Evolutionary conservation across 2,797 vertebrate species (phyloP).

Genomic region (Acridotheres tristis): DNA sequence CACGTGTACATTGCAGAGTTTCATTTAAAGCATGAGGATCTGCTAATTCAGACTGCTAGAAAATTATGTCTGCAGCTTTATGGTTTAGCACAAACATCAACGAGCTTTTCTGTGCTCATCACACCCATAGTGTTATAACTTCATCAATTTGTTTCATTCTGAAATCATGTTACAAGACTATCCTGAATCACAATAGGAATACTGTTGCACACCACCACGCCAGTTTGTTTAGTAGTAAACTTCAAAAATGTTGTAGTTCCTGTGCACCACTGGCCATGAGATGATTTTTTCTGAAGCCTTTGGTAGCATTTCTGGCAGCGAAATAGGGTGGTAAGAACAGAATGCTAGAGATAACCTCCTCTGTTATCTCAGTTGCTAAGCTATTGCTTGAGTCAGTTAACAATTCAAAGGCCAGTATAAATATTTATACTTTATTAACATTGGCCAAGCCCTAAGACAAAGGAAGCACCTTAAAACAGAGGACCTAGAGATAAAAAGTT

Average conservation of each 20-base stretch:
- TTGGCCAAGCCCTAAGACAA: neutral
- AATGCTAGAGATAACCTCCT: neutral
- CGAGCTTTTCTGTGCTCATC: neutral
- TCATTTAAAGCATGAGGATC: neutral
- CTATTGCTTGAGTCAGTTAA: neutral
- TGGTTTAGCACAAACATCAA: neutral
- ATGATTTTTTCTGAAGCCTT: neutral
- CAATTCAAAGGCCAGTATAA: neutral
- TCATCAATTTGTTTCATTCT: neutral
- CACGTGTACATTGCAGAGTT: neutral
- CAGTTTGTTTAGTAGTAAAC: neutral
- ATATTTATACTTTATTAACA: slow-evolving; percentile 10
- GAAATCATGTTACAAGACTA: neutral
- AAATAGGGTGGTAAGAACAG: neutral
- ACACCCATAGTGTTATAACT: neutral
- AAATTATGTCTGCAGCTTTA: neutral
- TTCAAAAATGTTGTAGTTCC: neutral
- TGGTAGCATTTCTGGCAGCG: neutral
- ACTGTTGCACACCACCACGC: neutral
- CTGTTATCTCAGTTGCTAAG: slow-evolving; percentile 1
- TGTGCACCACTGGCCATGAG: neutral
- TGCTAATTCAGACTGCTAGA: neutral
- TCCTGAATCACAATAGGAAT: neutral
- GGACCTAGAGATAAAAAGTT: neutral
- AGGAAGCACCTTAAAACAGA: neutral